phyloP scores from a whole-genome alignment of 1,140 invertebrate genomes.

The Meloidogyne hapla region DNA sequence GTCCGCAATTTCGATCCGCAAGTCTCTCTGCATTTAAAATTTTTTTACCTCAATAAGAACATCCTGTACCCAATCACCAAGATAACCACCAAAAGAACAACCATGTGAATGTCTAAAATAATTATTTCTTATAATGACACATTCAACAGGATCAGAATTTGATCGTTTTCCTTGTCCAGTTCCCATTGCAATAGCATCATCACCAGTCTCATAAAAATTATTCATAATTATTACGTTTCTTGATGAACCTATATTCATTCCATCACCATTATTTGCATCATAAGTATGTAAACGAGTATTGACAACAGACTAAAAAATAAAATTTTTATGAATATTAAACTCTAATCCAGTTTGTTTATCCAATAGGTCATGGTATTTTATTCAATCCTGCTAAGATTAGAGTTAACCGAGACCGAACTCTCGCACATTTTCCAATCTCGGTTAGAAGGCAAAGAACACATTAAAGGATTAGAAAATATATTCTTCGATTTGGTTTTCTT shows the following conservation, averaged over 20 bases:
- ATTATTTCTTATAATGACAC: not conserved
- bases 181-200: constrained; percentile 5
- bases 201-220: not conserved
- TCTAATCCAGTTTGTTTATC: too few species aligned
- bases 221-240: not conserved
- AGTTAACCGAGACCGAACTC: too few species aligned
- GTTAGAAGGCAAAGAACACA: too few species aligned
- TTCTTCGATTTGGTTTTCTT: too few species aligned
- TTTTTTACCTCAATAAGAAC: not conserved
- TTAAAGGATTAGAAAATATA: too few species aligned
- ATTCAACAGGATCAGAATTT: not conserved
- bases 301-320: not conserved
- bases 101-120: constrained; percentile 5
- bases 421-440: too few species aligned
- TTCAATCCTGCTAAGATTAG: too few species aligned
- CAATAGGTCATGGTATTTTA: too few species aligned
- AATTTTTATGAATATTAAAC: too few species aligned
- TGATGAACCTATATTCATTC: not conserved
- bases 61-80: constrained; percentile 4
- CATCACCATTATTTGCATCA: not conserved
- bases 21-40: not conserved
- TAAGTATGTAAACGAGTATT: not conserved
- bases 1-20: too few species aligned
- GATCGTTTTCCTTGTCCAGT: not conserved
- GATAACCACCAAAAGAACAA: not conserved